phyloP scores from a whole-genome alignment of 2,113 vertebrate genomes.

The Agelaius tricolor region DNA sequence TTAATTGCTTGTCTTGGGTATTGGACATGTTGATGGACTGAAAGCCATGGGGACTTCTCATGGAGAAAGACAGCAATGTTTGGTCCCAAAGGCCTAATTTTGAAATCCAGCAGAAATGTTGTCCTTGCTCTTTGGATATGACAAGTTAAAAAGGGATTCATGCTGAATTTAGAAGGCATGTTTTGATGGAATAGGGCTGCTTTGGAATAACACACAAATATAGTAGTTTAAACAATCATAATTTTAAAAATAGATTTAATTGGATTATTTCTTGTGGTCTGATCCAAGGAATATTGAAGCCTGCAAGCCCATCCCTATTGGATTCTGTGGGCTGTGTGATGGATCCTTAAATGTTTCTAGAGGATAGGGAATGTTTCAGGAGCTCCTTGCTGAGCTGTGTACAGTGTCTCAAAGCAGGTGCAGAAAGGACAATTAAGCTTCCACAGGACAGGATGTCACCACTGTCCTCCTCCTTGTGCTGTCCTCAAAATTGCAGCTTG shows the following conservation, averaged over 20 bases:
- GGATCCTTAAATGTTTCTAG: background rate
- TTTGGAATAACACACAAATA: background rate
- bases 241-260: background rate
- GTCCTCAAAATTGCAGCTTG: background rate
- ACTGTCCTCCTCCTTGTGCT: background rate
- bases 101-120: conserved; percentile 21
- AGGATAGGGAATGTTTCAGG: background rate
- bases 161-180: background rate
- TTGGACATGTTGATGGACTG: conserved; percentile 35
- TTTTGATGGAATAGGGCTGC: background rate
- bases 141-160: background rate
- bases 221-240: background rate
- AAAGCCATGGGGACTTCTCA: conserved; percentile 4
- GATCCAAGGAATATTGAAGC: background rate
- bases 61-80: conserved; percentile 17
- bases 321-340: background rate
- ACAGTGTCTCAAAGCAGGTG: background rate
- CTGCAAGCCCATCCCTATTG: background rate
- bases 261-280: background rate
- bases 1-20: conserved; percentile 66
- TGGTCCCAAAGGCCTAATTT: conserved; percentile 51
- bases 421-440: background rate
- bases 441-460: background rate
- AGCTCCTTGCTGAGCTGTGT: background rate
- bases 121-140: background rate